Evolutionary conservation across 2,888 invertebrate genomes (phyloP).

Genomic region (Linnaemya tessellans): DNA sequence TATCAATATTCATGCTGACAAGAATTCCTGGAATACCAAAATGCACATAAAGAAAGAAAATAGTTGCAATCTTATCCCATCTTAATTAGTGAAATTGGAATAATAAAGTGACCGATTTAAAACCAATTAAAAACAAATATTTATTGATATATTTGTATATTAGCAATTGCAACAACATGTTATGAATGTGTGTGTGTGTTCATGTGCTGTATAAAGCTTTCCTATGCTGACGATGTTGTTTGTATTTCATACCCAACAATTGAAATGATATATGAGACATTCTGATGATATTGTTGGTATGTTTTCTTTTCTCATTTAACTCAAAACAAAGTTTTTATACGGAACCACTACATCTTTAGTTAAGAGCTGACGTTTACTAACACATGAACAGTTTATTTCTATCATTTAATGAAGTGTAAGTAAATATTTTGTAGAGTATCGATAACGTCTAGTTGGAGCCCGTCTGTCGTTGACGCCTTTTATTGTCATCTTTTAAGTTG

Average conservation of each 20-base stretch:
- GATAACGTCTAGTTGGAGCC: constrained; percentile 64
- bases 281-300: constrained; percentile 6
- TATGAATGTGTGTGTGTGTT: not conserved
- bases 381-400: not conserved
- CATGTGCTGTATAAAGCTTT: not conserved
- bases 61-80: not conserved
- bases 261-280: constrained; percentile 37
- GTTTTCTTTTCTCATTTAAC: not conserved
- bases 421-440: constrained; percentile 45
- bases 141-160: not conserved
- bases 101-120: too few species aligned
- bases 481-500: constrained; percentile 38
- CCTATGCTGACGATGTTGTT: not conserved
- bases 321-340: constrained; percentile 16
- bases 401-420: constrained; percentile 41
- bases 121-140: constrained; percentile 1
- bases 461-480: constrained; percentile 65
- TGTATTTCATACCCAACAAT: constrained; percentile 11
- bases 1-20: too few species aligned
- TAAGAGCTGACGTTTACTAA: not conserved
- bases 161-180: not conserved
- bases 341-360: constrained; percentile 16
- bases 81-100: not conserved
- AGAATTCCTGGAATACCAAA: too few species aligned
- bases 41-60: too few species aligned